Conservation (phyloP, 2,888 invertebrate species). For the Oxytorus armatus region DNA sequence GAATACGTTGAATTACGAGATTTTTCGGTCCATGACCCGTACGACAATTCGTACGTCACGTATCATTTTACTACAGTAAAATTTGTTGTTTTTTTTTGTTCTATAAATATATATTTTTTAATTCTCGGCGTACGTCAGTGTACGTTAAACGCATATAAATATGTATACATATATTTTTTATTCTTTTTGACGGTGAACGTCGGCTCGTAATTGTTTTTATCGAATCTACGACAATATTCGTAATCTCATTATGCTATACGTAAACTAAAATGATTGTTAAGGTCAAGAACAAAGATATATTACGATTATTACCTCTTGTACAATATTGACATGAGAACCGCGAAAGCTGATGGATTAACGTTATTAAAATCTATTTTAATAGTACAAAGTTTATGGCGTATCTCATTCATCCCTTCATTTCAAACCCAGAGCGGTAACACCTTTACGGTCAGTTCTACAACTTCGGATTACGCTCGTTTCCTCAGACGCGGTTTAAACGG, state of each 20-base stretch:
- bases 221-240: conserved; percentile 61
- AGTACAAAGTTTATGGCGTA: conserved; percentile 57
- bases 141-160: background rate
- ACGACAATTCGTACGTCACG: background rate
- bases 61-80: background rate
- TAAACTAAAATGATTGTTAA: conserved; percentile 18
- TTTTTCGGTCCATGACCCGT: background rate
- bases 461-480: too few relatives aligned
- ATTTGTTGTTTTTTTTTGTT: too few relatives aligned
- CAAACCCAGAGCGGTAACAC: too few relatives aligned
- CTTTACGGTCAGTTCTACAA: too few relatives aligned
- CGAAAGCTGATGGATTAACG: conserved; percentile 70
- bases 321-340: conserved; percentile 68
- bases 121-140: background rate
- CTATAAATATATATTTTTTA: conserved; percentile 36
- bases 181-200: conserved; percentile 29
- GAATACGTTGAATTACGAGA: conserved; percentile 12
- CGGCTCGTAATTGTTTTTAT: conserved; percentile 54
- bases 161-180: conserved; percentile 49
- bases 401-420: conserved; percentile 3
- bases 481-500: too few relatives aligned
- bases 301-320: conserved; percentile 54
- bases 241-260: conserved; percentile 54
- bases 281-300: conserved; percentile 37
- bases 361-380: conserved; percentile 79